Evolutionary conservation across 2,113 vertebrate species (phyloP).

Genomic region (Gymnobelideus leadbeateri): DNA sequence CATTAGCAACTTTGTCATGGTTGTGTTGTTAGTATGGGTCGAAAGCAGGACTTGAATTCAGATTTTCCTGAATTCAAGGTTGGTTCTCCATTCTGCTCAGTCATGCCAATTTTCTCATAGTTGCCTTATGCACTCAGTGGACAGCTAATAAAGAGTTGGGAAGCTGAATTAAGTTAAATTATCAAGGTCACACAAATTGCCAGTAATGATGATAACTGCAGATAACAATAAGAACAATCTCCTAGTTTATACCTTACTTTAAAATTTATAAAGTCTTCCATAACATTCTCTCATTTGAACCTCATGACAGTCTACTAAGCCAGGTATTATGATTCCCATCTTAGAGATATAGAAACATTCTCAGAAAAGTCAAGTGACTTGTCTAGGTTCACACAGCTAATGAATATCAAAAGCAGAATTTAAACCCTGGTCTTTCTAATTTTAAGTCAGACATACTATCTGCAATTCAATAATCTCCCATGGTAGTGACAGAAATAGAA

Average conservation of each 20-base stretch:
- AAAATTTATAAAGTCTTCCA: not conserved
- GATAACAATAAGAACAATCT: not conserved
- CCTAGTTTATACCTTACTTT: not conserved
- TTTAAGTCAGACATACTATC: not conserved
- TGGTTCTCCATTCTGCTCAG: not conserved
- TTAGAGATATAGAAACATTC: not conserved
- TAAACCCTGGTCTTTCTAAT: not conserved
- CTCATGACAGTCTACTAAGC: not conserved
- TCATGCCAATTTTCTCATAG: not conserved
- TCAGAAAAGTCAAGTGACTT: not conserved
- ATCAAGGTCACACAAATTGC: slow-evolving; percentile 21
- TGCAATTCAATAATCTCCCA: not conserved
- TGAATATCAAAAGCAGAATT: not conserved
- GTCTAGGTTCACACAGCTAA: not conserved
- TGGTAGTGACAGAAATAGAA: not conserved
- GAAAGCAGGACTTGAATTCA: not conserved
- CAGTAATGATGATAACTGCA: slow-evolving; percentile 1
- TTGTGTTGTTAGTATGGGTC: not conserved
- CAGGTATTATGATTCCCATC: not conserved
- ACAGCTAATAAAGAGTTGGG: not conserved
- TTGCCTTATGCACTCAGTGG: not conserved
- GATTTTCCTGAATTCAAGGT: not conserved
- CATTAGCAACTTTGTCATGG: not conserved
- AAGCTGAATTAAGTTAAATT: slow-evolving; percentile 14
- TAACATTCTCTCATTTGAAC: not conserved